A percentile compares a stretch with the other conserved stretches of the same genome.
Conservation (phyloP, 2,113 vertebrate genomes). For the Charina bottae region DNA sequence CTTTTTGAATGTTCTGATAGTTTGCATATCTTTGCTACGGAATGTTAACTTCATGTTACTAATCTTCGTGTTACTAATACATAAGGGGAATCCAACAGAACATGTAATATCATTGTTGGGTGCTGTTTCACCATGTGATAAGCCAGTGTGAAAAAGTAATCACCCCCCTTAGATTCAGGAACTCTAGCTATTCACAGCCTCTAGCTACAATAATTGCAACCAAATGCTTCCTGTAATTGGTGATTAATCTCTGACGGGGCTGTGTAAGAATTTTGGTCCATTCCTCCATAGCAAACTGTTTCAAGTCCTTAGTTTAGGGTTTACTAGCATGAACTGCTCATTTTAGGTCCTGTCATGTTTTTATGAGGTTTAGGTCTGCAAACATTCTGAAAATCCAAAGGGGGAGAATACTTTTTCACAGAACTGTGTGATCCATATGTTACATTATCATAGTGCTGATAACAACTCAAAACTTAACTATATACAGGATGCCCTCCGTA, state of each 20-base stretch:
- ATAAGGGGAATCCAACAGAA: neutral
- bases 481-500: too few species aligned
- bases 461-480: neutral
- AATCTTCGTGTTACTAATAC: neutral
- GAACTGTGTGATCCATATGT: neutral
- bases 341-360: neutral
- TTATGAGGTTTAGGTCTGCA: neutral
- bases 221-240: neutral
- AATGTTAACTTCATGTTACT: neutral
- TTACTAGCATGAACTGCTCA: neutral
- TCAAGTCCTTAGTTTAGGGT: neutral
- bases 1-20: neutral
- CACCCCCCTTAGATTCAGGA: neutral
- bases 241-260: neutral
- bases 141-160: neutral
- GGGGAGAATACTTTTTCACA: neutral
- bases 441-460: neutral
- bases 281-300: neutral
- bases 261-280: neutral
- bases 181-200: neutral
- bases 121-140: neutral
- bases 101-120: neutral
- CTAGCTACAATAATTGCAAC: neutral
- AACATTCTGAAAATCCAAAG: neutral
- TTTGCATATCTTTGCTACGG: neutral